Conservation (phyloP, 2,797 vertebrate genomes). For the Hypotaenidia philippensis region DNA sequence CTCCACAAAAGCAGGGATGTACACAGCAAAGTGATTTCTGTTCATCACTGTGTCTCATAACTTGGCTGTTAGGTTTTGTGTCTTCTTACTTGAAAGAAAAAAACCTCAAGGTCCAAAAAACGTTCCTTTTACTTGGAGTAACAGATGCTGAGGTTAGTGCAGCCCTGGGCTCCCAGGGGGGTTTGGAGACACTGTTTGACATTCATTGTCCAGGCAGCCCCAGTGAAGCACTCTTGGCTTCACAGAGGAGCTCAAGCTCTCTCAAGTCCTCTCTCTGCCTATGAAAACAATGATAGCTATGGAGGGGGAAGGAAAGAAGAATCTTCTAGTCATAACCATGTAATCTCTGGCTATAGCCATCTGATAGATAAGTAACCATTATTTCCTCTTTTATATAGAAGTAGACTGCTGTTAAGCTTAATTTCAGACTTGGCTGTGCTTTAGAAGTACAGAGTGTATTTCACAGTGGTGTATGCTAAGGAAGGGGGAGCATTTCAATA, state of each 20-base stretch:
- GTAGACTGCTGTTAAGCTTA: not conserved
- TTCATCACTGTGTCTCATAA: not conserved
- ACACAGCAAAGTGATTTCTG: not conserved
- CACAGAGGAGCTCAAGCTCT: not conserved
- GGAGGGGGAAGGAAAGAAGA: not conserved
- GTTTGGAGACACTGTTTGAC: not conserved
- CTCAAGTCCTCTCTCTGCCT: not conserved
- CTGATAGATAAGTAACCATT: not conserved
- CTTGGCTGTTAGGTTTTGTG: not conserved
- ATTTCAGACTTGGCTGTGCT: slow-evolving; percentile 15
- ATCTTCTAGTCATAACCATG: not conserved
- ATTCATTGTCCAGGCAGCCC: not conserved
- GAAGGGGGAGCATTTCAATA: not conserved
- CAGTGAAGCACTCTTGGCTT: not conserved
- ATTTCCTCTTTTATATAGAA: not conserved
- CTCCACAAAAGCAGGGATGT: not conserved
- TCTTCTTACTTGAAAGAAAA: not conserved
- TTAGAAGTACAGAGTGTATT: not conserved
- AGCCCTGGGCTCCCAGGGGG: not conserved
- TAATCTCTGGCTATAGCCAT: not conserved
- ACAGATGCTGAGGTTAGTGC: not conserved
- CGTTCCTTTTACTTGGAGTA: not conserved
- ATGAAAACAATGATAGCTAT: not conserved
- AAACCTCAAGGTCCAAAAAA: not conserved
- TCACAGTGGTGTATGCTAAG: not conserved